These are phyloP conservation scores for Zosterops pallidus DNA, from an alignment of 2,113 vertebrate species.

Conservation along the genomic window DNA sequence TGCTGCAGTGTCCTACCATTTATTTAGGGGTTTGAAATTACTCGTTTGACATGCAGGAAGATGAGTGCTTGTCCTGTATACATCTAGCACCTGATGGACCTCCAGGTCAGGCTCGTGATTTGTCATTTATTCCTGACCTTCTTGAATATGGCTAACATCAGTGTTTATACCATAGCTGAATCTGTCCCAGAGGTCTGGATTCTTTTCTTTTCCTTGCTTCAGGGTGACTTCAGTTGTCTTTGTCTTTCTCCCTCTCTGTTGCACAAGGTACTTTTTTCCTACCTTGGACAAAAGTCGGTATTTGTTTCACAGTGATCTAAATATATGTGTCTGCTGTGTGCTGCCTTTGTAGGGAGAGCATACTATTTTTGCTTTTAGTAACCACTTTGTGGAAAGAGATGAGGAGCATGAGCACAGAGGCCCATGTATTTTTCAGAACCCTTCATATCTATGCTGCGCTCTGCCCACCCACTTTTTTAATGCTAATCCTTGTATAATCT, in stretches of 20 bases:
- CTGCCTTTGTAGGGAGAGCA: not conserved
- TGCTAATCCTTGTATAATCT: not conserved
- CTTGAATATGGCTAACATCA: not conserved
- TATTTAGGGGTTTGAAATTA: not conserved
- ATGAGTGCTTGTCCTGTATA: not conserved
- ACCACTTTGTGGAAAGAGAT: not conserved
- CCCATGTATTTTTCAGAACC: not conserved
- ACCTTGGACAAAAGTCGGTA: not conserved
- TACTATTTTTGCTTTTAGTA: conserved; percentile 3
- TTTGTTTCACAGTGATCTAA: conserved; percentile 9
- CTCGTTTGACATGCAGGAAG: not conserved
- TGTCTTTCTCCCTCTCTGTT: not conserved
- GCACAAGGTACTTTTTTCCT: not conserved
- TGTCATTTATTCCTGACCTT: not conserved
- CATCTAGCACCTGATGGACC: not conserved
- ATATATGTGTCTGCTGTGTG: not conserved
- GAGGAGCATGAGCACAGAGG: not conserved
- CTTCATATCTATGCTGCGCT: not conserved
- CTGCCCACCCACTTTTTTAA: not conserved
- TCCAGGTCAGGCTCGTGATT: not conserved
- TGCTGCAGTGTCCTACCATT: not conserved
- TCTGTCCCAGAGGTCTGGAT: not conserved
- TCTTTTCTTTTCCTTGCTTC: not conserved
- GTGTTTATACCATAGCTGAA: not conserved
- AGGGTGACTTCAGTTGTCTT: not conserved